Percentiles rank a stretch among this genome's conserved stretches.
phyloP scores from a whole-genome alignment of 1,140 invertebrate species.

The Babylonia areolata region DNA sequence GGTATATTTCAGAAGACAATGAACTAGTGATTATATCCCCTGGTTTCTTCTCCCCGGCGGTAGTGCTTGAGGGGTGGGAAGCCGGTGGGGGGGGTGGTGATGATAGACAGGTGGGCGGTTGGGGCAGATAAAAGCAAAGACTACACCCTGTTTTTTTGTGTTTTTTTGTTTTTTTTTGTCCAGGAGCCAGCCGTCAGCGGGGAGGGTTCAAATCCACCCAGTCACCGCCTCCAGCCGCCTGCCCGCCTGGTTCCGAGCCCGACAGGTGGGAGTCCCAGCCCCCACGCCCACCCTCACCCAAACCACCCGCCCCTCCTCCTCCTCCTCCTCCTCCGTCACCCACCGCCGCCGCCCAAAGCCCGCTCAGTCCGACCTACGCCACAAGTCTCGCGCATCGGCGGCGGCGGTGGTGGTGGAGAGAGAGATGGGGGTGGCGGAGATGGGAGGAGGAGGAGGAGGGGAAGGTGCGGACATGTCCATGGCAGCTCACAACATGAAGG shows the following conservation, averaged over 20 bases:
- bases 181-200: background rate
- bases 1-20: too few relatives aligned
- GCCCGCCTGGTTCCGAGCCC: background rate
- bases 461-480: conserved; percentile 12
- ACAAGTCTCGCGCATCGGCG: background rate
- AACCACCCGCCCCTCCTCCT: too few relatives aligned
- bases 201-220: background rate
- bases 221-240: background rate
- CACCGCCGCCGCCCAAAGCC: background rate
- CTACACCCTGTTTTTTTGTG: too few relatives aligned
- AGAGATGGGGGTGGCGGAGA: background rate
- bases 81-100: too few relatives aligned
- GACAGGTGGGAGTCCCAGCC: too few relatives aligned
- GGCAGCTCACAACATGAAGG: conserved; percentile 37
- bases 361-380: background rate
- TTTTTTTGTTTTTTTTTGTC: too few relatives aligned
- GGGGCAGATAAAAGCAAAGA: too few relatives aligned
- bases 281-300: too few relatives aligned
- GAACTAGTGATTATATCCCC: too few relatives aligned
- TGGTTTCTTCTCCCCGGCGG: too few relatives aligned
- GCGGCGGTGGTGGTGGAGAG: background rate
- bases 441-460: background rate
- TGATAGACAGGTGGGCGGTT: too few relatives aligned
- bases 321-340: background rate
- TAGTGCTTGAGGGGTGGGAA: too few relatives aligned